Evolutionary conservation across 2,888 invertebrate species (phyloP), one percentile per base, ranked within the genome.

Genomic region (Octonoba sinensis): DNA sequence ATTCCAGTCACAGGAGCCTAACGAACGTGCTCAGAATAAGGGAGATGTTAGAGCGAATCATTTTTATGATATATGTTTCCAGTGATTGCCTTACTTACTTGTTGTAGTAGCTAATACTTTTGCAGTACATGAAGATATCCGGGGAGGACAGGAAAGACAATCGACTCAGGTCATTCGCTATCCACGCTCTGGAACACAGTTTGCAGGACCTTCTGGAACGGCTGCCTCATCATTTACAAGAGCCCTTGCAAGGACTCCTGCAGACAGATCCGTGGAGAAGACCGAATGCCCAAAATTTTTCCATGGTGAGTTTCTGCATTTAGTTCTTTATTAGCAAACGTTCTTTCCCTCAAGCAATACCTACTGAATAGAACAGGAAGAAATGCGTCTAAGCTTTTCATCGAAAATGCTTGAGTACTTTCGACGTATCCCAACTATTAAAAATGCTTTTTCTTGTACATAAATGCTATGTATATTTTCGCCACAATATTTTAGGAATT

Each of bases 231-330:
- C 93, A 93, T 0, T 91, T 98, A 70, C 96, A 95, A 87, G 97
- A 97, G 89, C 96, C 96, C 0, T 92, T 93, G 72, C 92, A 90
- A 83, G 89, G 96, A 83, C 91, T 97, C 86, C 91, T 97, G 76
- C 93, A 93, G 86, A 92, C 92, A 85, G 96, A 98, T 87, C 93
- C 95, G 0, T 92, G 94, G 85, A 93, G 94, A 85, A 91, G 99
- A 85, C 98, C 98, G 13, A 95, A 95, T 24, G 95, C 97, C 51
- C 96, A 97, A 88, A 91, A 96, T 75, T 91, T 99, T 85, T 93
- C 96, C 49, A 92, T 97, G 93, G 97, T 97, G 90, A 91, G 87
- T 85, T 44, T 15, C 56, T 22, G 20, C 8, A 36, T 11, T 36
- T 36, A 11, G 36, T 11, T 27, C 27, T 27, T 3, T 27, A 27